Evolutionary conservation across 2,797 vertebrate species (phyloP), one percentile per base, ranked within the genome.

Genomic region (Enteromius paludinosus): DNA sequence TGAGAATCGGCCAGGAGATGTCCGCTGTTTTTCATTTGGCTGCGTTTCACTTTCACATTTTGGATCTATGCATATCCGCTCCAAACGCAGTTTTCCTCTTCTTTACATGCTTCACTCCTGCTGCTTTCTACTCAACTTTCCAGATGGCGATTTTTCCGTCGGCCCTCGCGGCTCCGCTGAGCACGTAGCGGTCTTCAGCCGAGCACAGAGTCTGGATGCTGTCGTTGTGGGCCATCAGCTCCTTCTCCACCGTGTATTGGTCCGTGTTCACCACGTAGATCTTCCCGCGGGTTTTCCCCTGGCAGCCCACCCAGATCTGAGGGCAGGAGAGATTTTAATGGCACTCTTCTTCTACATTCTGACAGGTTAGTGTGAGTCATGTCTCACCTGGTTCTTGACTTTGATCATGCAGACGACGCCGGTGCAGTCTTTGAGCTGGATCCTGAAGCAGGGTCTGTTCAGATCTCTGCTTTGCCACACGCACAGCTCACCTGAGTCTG

Each of bases 121-220:
- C 52, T 54, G 25, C 17, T 43, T 25, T 49, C 85, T 94, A 98
- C 79, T 97, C 97, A 1, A 96, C 97, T 73, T 96, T 98, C 98
- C 98, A 99, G 89, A 99, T 99, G 85, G 96, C 98, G 0, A 99
- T 93, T 90, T 99, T 99, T 1, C 98, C 98, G 5, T 99, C 98
- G 0, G 94, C 92, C 12, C 87, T 91, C 0, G 95, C 97, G 0
- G 97, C 95, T 20, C 98, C 98, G 0, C 98, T 99, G 56, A 99
- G 96, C 86, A 98, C 92, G 0, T 99, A 99, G 1, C 97, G 93
- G 85, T 98, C 96, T 91, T 99, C 98, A 0, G 97, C 97, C 0
- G 97, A 98, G 91, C 97, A 99, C 54, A 99, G 92, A 0, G 97
- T 92, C 69, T 86, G 94, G 81, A 98, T 97, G 0, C 88, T 85